Evolutionary conservation across 1,140 invertebrate species (phyloP).

Genomic region (Dolichoris vasculosae): DNA sequence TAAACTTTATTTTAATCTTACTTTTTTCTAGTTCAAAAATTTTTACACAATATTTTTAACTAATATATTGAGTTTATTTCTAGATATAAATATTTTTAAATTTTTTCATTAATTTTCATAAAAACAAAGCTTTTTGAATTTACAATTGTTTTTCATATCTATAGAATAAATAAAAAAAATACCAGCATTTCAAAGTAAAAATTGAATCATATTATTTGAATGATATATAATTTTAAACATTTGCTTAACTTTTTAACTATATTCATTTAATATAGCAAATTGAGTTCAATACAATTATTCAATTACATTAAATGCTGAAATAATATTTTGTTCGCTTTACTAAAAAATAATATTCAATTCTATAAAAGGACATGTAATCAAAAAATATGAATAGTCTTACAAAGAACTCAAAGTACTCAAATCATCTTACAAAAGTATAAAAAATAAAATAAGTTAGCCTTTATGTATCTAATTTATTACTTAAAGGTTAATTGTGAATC

Average conservation of each 20-base stretch:
- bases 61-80: too few relatives aligned
- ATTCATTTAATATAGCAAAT: background rate
- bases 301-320: background rate
- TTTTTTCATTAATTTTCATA: too few relatives aligned
- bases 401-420: too few relatives aligned
- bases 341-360: background rate
- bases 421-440: constrained; percentile 23
- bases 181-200: background rate
- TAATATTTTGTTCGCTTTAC: too few relatives aligned
- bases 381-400: too few relatives aligned
- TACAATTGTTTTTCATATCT: background rate
- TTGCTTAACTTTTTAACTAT: background rate
- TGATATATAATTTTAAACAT: background rate
- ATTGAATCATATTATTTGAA: background rate
- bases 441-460: constrained; percentile 57
- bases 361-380: too few relatives aligned
- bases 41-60: too few relatives aligned
- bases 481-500: constrained; percentile 71
- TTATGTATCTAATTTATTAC: constrained; percentile 70
- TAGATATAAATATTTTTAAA: too few relatives aligned
- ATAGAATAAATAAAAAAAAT: too few relatives aligned
- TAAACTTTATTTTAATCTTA: too few relatives aligned
- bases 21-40: too few relatives aligned
- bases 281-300: background rate
- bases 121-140: too few relatives aligned